phyloP scores from a whole-genome alignment of 2,888 invertebrate genomes.

The Epirrhoe tristata region DNA sequence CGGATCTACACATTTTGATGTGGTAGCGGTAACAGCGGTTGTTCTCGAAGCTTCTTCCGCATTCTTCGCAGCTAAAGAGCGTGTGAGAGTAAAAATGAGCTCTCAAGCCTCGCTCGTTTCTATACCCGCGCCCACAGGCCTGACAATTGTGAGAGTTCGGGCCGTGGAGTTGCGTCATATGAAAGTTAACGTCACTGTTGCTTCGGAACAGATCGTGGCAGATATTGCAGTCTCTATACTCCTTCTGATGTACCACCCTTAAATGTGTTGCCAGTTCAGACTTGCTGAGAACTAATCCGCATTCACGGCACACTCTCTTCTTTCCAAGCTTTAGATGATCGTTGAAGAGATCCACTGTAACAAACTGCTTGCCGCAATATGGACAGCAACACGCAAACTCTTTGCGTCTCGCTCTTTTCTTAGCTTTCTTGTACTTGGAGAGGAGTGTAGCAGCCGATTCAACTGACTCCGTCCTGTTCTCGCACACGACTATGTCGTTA shows the following conservation, averaged over 20 bases:
- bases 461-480: constrained; percentile 5
- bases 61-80: constrained; percentile 63
- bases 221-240: constrained; percentile 50
- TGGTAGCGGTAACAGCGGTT: constrained; percentile 68
- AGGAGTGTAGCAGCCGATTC: constrained; percentile 8
- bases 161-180: constrained; percentile 52
- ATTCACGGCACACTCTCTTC: constrained; percentile 60
- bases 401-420: constrained; percentile 16
- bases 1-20: constrained; percentile 54
- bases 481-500: constrained; percentile 47
- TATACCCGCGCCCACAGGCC: constrained; percentile 62
- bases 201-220: constrained; percentile 62
- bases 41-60: constrained; percentile 66
- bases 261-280: constrained; percentile 61
- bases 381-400: constrained; percentile 27
- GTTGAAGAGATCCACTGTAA: constrained; percentile 52
- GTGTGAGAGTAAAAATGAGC: constrained; percentile 68
- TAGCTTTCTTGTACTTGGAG: constrained; percentile 46
- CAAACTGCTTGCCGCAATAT: constrained; percentile 28
- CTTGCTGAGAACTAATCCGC: constrained; percentile 56
- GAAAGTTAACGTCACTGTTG: constrained; percentile 43
- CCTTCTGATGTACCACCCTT: constrained; percentile 48
- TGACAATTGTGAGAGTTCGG: constrained; percentile 52
- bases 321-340: constrained; percentile 61
- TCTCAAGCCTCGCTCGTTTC: constrained; percentile 60